A percentile compares a stretch with the other conserved stretches of the same genome.
These are phyloP conservation scores for Agrochola lota DNA, from an alignment of 2,888 invertebrate species.

Conservation along the genomic window DNA sequence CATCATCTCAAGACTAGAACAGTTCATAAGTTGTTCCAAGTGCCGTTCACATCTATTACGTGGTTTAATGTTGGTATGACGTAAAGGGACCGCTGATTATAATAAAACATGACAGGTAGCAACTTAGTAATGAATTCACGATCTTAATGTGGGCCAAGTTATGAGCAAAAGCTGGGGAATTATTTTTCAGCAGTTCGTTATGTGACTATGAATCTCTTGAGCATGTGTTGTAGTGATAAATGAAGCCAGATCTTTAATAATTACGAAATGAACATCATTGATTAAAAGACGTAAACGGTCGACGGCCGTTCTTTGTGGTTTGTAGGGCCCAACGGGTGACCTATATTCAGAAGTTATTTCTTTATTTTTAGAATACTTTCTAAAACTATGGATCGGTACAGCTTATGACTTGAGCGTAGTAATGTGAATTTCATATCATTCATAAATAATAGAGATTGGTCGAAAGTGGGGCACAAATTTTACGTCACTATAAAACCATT, in stretches of 20 bases:
- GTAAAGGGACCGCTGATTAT: conserved; percentile 43
- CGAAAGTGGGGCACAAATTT: conserved; percentile 56
- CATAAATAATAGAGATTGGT: conserved; percentile 43
- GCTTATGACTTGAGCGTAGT: conserved; percentile 18
- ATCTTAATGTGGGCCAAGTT: conserved; percentile 8
- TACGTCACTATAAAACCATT: conserved; percentile 48
- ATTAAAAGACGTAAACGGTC: neutral
- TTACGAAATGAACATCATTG: neutral
- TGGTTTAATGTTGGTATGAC: conserved; percentile 28
- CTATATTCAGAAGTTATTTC: neutral
- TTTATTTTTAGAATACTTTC: neutral
- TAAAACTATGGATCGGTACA: conserved; percentile 28
- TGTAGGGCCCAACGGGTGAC: neutral
- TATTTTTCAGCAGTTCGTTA: neutral
- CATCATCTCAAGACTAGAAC: no score
- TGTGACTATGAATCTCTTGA: neutral
- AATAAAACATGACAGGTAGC: conserved; percentile 51
- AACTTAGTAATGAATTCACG: conserved; percentile 39
- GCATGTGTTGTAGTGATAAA: neutral
- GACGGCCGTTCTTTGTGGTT: neutral
- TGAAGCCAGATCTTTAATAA: neutral
- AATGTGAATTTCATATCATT: conserved; percentile 56
- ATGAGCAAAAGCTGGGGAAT: neutral
- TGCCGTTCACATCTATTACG: conserved; percentile 14
- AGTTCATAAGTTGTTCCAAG: conserved; percentile 21